phyloP scores from a whole-genome alignment of 2,113 vertebrate species.

The Pluvialis apricaria region DNA sequence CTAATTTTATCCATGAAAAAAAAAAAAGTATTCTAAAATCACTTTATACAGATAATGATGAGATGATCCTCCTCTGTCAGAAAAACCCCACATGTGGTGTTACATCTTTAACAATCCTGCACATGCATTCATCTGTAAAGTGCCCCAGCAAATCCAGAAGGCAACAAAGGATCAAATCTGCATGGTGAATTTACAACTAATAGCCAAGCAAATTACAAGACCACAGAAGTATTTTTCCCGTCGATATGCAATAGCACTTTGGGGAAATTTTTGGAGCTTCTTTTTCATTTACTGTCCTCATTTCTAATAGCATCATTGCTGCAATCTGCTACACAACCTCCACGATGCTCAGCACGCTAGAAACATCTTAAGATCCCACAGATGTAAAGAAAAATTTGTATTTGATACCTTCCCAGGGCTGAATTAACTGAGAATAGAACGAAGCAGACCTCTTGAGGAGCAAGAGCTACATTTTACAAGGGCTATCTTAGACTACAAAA shows the following conservation, averaged over 20 bases:
- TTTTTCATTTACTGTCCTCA: neutral
- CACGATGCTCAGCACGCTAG: neutral
- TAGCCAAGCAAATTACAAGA: neutral
- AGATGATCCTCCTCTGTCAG: neutral
- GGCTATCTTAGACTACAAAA: neutral
- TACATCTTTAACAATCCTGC: neutral
- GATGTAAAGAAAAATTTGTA: neutral
- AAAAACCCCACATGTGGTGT: neutral
- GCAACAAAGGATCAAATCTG: neutral
- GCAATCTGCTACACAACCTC: neutral
- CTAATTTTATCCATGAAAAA: constrained; percentile 20
- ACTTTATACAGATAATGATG: constrained; percentile 19
- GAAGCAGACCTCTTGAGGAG: neutral
- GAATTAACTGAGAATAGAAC: neutral
- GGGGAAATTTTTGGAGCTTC: neutral
- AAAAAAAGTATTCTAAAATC: neutral
- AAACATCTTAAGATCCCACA: neutral
- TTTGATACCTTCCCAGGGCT: neutral
- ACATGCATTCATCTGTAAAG: neutral
- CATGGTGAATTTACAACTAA: constrained; percentile 22
- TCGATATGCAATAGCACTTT: neutral
- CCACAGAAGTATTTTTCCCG: neutral
- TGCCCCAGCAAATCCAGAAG: neutral
- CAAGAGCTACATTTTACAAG: neutral
- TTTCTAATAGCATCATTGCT: neutral